Percentiles rank a stretch among this genome's conserved stretches.
These are phyloP conservation scores for Brachyistius frenatus DNA, from an alignment of 2,113 vertebrate species.

Conservation along the genomic window DNA sequence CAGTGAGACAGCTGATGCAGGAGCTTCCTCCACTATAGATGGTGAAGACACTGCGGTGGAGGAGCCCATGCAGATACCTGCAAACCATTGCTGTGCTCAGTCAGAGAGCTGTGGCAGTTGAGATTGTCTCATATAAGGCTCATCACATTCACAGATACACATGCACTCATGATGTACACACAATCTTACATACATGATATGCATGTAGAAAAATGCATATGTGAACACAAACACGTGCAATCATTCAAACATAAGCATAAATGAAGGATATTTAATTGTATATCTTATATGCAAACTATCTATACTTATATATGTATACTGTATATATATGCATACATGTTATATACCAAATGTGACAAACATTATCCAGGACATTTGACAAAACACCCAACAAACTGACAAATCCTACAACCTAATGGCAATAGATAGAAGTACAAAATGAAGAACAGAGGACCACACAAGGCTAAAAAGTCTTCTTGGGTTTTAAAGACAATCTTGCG, in stretches of 20 bases:
- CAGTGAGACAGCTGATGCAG: constrained; percentile 82
- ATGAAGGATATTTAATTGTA: constrained; percentile 37
- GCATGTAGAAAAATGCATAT: constrained; percentile 4
- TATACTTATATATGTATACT: constrained; percentile 32
- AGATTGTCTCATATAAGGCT: constrained; percentile 77
- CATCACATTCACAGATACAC: constrained; percentile 51
- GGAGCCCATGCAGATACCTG: constrained; percentile 55
- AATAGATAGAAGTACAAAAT: constrained; percentile 41
- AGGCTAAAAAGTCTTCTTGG: constrained; percentile 26
- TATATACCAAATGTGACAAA: constrained; percentile 39
- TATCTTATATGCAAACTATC: constrained; percentile 51
- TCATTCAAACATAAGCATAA: constrained; percentile 42
- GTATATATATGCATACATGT: constrained; percentile 35
- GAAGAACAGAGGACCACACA: constrained; percentile 45
- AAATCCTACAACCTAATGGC: constrained; percentile 52
- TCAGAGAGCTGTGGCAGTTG: constrained; percentile 59
- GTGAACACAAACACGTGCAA: constrained; percentile 39
- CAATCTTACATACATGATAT: constrained; percentile 34
- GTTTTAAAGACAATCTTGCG: constrained; percentile 54
- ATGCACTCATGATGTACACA: constrained; percentile 40
- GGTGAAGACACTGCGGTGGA: constrained; percentile 17
- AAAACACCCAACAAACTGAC: constrained; percentile 46
- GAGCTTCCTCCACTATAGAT: constrained; percentile 48
- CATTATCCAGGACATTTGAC: constrained; percentile 45
- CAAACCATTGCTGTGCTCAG: constrained; percentile 59